Base-by-base conservation (phyloP, 2,113 vertebrate species). In the Hippocampus guttulatus region DNA sequence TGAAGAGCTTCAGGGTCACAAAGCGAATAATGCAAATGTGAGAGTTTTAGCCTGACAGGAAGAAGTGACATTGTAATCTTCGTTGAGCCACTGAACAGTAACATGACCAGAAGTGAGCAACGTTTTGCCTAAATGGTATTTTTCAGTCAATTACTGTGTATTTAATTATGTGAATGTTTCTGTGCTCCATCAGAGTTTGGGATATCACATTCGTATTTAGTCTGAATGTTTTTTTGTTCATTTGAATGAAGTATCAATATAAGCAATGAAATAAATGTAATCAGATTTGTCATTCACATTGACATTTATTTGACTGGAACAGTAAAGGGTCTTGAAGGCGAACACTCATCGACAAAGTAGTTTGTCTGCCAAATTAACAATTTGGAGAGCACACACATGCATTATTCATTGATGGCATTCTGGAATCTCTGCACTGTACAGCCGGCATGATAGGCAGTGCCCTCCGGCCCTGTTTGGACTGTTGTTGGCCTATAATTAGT, bases 401-500 rank as follows among this genome's bases (percentile, higher is more conserved):
- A 52, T 12, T 9, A 66, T 70, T 73, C 16, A 51, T 7, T 67
- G 5, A 8, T 2, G 38, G 38, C 52, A 45, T 60, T 43, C n/a
- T 68, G 41, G 58, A 68, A 66, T 80, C 40, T 60, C 7, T 7
- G 20, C 45, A 65, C 67, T 67, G 58, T 76, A 69, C 71, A 75
- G 38, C 41, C 54, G 58, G 7, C 72, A 21, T 14, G 58, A 79
- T n/a, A 58, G 70, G 69, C 78, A 67, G 38, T 43, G 61, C 60
- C 79, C 67, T 52, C 66, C 57, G 64, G 71, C 65, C 84, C 55
- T 49, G n/a, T 69, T 55, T 68, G 55, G 71, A 71, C 77, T 75
- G 69, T 73, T 58, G 60, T 76, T 84, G 72, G 71, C 79, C 75
- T 43, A 75, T 81, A 80, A 89, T 86, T 81, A 77, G 69, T 84